Base-by-base conservation (phyloP, 2,113 vertebrate species). In the Petromus typicus region DNA sequence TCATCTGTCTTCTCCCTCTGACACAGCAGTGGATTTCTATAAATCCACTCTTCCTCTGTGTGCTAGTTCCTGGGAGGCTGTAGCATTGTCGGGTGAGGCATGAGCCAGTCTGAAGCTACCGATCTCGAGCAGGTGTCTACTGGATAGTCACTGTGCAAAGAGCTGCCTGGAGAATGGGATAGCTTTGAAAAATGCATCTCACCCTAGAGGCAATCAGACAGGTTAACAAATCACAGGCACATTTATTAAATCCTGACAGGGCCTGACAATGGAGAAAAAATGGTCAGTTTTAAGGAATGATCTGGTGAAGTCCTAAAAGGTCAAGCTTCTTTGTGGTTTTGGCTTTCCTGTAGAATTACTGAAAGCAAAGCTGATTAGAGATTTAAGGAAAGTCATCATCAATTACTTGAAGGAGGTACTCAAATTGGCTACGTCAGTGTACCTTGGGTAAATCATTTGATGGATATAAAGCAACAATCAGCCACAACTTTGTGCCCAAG, bases 191-290 rank as follows among this genome's bases (percentile, higher is more conserved):
- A 97, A 96, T 96, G 95, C 75, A 88, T 90, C 67, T 30, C 66
- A 27, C 88, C 63, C 85, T 37, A 6, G 83, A 96, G 84, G 93
- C 45, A 87, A 67, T 86, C 83, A 93, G 90, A 90, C 75, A 96
- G 63, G 27, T 95, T 85, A 94, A 96, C 97, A 97, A 97, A 98
- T 97, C 97, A 97, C 85, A 67, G 81, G 25, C 85, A 86, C 4
- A 4, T 51, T 67, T 20, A 40, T 93, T 92, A 97, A 97, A 86
- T 94, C 92, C 87, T 91, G 93, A 96, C 87, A 96, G 87, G 61
- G 48, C 76, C 61, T 97, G 93, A 89, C 92, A 96, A 81, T 61
- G 75, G 54, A 57, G 83, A 84, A 92, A 67, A 97, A 90, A 48
- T n/a, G 85, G 89, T 76, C 73, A 93, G 37, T 81, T 96, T 97